A percentile compares a stretch with the other conserved stretches of the same genome.
phyloP scores from a whole-genome alignment of 1,140 invertebrate genomes.

The Chironomus striatipennis region DNA sequence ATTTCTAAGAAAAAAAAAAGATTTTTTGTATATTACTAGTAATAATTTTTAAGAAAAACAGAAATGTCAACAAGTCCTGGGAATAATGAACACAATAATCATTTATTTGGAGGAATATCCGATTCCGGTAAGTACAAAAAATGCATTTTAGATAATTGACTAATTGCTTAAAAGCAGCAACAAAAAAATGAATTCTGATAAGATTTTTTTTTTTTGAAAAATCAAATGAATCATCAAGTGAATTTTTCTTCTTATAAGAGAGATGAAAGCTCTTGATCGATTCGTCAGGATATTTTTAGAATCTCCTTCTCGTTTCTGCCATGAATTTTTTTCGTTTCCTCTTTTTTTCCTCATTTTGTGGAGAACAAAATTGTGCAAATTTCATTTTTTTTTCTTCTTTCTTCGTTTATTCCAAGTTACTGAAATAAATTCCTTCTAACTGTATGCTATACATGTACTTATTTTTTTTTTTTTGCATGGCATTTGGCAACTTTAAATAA shows the following conservation, averaged over 20 bases:
- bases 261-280: not conserved
- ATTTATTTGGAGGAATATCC: not conserved
- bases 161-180: not conserved
- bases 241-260: conserved; percentile 3
- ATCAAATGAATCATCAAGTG: conserved; percentile 7
- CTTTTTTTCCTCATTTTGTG: not conserved
- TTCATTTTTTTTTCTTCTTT: too few species aligned
- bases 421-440: too few species aligned
- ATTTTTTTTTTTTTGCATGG: too few species aligned
- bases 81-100: not conserved
- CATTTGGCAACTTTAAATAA: too few species aligned
- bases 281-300: conserved; percentile 8
- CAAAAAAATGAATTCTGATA: not conserved
- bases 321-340: not conserved
- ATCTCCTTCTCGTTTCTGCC: not conserved
- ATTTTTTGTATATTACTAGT: not conserved
- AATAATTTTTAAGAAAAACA: not conserved
- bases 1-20: not conserved
- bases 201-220: not conserved
- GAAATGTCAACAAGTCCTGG: conserved; percentile 5
- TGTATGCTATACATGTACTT: too few species aligned
- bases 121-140: not conserved
- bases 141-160: not conserved
- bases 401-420: too few species aligned
- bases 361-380: too few species aligned